Percentiles rank a stretch among this genome's conserved stretches.
phyloP scores from a whole-genome alignment of 2,113 vertebrate genomes.

The Podarcis cretensis region DNA sequence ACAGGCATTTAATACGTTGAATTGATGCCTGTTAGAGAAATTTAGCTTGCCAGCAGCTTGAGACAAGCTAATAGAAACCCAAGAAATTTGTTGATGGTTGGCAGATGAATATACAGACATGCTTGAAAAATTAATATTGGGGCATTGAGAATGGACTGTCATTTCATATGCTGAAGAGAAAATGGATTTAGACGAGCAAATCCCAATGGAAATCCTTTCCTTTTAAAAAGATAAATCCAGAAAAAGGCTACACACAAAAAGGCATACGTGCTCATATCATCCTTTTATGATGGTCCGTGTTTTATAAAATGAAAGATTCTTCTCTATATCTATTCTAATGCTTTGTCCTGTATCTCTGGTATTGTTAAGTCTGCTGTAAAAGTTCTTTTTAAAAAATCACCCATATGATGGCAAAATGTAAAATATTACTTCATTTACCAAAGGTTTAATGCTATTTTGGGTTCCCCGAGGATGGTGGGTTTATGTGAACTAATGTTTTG shows the following conservation, averaged over 20 bases:
- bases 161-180: conserved; percentile 68
- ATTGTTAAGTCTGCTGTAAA: not conserved
- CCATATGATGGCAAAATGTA: conserved; percentile 17
- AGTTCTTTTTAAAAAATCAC: not conserved
- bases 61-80: conserved; percentile 78
- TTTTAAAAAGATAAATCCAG: conserved; percentile 49
- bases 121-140: conserved; percentile 76
- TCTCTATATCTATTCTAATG: conserved; percentile 1
- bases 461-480: not conserved
- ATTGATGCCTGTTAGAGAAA: conserved; percentile 79
- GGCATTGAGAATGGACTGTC: conserved; percentile 72
- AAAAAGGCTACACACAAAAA: conserved; percentile 46
- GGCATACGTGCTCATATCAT: conserved; percentile 10
- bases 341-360: not conserved
- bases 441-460: conserved; percentile 42
- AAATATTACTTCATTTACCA: conserved; percentile 48
- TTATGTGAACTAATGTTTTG: not conserved
- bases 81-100: conserved; percentile 75
- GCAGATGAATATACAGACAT: conserved; percentile 72
- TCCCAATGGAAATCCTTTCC: conserved; percentile 56
- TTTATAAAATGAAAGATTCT: conserved; percentile 33
- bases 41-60: conserved; percentile 77
- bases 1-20: conserved; percentile 77
- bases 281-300: conserved; percentile 28
- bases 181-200: conserved; percentile 71